phyloP scores from a whole-genome alignment of 2,797 vertebrate species.

The Clarias pachynema region DNA sequence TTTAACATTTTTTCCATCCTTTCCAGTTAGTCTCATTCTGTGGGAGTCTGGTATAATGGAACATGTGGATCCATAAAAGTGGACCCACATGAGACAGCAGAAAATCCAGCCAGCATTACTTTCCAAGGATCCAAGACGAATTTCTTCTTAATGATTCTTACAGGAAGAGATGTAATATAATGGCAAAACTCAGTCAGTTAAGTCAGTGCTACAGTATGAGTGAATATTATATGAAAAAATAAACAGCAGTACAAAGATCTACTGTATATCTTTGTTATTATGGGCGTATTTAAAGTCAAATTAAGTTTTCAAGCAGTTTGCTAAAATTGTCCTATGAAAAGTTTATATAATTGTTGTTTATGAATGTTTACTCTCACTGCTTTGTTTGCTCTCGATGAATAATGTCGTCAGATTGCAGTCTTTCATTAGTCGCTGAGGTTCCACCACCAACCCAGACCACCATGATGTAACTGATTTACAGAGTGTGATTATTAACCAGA shows the following conservation, averaged over 20 bases:
- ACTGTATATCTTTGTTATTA: background rate
- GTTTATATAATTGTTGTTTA: background rate
- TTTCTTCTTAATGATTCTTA: conserved; percentile 40
- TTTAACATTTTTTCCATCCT: conserved; percentile 45
- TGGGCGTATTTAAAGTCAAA: background rate
- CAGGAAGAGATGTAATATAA: conserved; percentile 33
- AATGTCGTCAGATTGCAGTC: background rate
- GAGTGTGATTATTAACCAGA: background rate
- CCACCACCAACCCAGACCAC: conserved; percentile 15
- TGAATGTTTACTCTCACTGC: background rate
- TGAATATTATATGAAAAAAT: conserved; percentile 25
- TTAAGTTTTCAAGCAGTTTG: background rate
- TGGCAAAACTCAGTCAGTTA: background rate
- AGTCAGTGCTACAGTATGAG: conserved; percentile 4
- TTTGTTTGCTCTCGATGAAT: conserved; percentile 8
- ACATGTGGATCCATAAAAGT: conserved; percentile 45
- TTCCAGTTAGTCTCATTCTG: conserved; percentile 28
- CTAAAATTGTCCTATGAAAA: background rate
- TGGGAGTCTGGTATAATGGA: conserved; percentile 32
- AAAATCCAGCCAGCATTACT: conserved; percentile 39
- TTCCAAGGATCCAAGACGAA: conserved; percentile 34
- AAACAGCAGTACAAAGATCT: background rate
- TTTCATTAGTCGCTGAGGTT: conserved; percentile 17
- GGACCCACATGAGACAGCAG: conserved; percentile 44
- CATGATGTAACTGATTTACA: conserved; percentile 16